These are phyloP conservation scores for Galeopsomyia nigrocyanea DNA, from an alignment of 2,888 invertebrate genomes.

Conservation along the genomic window DNA sequence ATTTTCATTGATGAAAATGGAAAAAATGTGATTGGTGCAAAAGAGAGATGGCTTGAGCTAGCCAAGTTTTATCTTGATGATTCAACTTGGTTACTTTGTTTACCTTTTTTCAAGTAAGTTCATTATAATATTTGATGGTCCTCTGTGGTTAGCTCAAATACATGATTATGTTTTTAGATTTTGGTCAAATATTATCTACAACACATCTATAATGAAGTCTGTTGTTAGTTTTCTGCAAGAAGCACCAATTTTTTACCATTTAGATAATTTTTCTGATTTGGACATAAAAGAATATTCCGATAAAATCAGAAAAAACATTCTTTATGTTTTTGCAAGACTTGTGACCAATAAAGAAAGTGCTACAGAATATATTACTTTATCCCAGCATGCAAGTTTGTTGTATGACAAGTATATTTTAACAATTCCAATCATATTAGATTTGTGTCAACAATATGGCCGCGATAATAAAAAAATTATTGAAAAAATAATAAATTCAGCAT, in stretches of 20 bases:
- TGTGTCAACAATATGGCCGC: conserved; percentile 81
- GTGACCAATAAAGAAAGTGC: conserved; percentile 80
- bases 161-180: conserved; percentile 70
- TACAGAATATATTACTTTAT: conserved; percentile 74
- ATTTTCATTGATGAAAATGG: conserved; percentile 68
- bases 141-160: conserved; percentile 49
- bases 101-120: conserved; percentile 77
- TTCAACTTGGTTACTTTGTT: conserved; percentile 77
- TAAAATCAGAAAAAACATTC: conserved; percentile 72
- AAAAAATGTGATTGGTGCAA: conserved; percentile 71
- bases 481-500: conserved; percentile 77
- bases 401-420: conserved; percentile 87
- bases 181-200: conserved; percentile 80
- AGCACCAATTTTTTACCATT: conserved; percentile 78
- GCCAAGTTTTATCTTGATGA: conserved; percentile 76
- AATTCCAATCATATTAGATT: conserved; percentile 85
- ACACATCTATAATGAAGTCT: conserved; percentile 75
- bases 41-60: conserved; percentile 78
- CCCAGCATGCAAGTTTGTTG: conserved; percentile 78
- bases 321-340: conserved; percentile 82
- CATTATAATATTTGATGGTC: conserved; percentile 2
- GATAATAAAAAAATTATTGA: conserved; percentile 75
- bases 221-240: conserved; percentile 82
- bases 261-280: conserved; percentile 66
- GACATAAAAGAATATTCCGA: conserved; percentile 73